Conservation (phyloP, 2,113 vertebrate species). For the Protobothrops flavoviridis region DNA sequence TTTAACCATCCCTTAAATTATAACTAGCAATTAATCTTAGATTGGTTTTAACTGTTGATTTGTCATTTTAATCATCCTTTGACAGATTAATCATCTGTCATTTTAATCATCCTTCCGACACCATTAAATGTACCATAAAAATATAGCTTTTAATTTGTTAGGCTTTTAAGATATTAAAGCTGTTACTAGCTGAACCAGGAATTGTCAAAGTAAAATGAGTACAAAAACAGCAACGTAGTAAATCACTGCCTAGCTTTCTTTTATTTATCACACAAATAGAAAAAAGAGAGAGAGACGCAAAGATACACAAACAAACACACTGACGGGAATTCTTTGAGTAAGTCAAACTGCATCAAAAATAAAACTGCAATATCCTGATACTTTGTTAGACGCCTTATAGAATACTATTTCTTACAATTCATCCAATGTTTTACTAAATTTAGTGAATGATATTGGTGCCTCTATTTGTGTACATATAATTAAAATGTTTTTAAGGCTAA, state of each 20-base stretch:
- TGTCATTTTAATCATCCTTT: conserved; percentile 56
- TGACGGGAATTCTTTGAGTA: conserved; percentile 38
- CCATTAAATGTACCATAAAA: conserved; percentile 69
- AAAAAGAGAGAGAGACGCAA: conserved; percentile 24
- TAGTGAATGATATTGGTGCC: conserved; percentile 44
- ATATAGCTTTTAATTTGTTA: conserved; percentile 69
- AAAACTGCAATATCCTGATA: conserved; percentile 47
- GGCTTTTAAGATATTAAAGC: conserved; percentile 72
- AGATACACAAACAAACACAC: background rate
- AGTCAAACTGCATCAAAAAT: conserved; percentile 51
- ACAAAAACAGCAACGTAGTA: conserved; percentile 53
- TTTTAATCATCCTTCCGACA: conserved; percentile 67
- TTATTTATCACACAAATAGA: background rate
- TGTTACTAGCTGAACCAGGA: conserved; percentile 72
- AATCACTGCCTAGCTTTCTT: conserved; percentile 57
- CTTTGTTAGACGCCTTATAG: conserved; percentile 47
- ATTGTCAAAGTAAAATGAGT: conserved; percentile 71
- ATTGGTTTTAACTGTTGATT: conserved; percentile 69
- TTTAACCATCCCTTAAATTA: conserved; percentile 70
- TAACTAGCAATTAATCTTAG: conserved; percentile 69
- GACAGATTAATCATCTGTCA: conserved; percentile 54
- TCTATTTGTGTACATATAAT: conserved; percentile 25
- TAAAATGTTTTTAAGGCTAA: conserved; percentile 22
- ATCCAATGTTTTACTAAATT: conserved; percentile 35
- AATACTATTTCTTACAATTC: conserved; percentile 32